Evolutionary conservation across 2,888 invertebrate genomes (phyloP).

Genomic region (Apotomis betuletana): DNA sequence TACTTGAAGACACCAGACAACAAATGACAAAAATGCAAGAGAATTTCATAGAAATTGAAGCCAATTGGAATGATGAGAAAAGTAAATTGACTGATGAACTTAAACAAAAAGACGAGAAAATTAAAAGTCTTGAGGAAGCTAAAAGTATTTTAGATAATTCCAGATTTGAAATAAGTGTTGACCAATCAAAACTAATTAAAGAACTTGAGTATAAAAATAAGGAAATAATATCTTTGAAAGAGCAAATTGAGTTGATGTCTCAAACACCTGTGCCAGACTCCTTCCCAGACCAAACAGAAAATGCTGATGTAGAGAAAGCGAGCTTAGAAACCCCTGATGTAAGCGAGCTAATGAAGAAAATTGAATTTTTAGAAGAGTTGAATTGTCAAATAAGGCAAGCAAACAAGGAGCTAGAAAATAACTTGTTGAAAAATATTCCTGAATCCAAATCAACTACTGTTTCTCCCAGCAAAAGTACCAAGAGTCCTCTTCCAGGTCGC

Average conservation of each 20-base stretch:
- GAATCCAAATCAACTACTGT: conserved; percentile 60
- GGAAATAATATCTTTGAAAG: conserved; percentile 68
- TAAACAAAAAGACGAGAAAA: conserved; percentile 81
- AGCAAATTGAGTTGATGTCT: conserved; percentile 59
- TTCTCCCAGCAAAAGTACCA: conserved; percentile 65
- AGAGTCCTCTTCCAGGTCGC: conserved; percentile 70
- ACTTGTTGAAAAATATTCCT: conserved; percentile 64
- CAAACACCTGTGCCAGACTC: conserved; percentile 44
- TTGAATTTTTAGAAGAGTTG: conserved; percentile 79
- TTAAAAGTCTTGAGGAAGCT: conserved; percentile 82
- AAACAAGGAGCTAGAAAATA: conserved; percentile 81
- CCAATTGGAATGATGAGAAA: conserved; percentile 88
- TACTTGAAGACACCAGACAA: conserved; percentile 90
- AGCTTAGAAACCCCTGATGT: conserved; percentile 76
- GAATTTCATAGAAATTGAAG: conserved; percentile 88
- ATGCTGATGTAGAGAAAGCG: conserved; percentile 84
- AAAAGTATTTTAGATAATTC: conserved; percentile 79
- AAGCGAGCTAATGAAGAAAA: conserved; percentile 74
- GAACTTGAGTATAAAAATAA: conserved; percentile 79
- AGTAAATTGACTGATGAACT: conserved; percentile 81
- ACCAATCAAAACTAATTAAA: conserved; percentile 80
- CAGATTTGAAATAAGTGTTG: conserved; percentile 78
- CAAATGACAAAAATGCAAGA: conserved; percentile 92
- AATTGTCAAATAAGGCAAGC: conserved; percentile 81
- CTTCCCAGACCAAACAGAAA: conserved; percentile 58